Conservation (phyloP, 53 echinoderm and acorn worm genomes). For the Apostichopus leukothele region DNA sequence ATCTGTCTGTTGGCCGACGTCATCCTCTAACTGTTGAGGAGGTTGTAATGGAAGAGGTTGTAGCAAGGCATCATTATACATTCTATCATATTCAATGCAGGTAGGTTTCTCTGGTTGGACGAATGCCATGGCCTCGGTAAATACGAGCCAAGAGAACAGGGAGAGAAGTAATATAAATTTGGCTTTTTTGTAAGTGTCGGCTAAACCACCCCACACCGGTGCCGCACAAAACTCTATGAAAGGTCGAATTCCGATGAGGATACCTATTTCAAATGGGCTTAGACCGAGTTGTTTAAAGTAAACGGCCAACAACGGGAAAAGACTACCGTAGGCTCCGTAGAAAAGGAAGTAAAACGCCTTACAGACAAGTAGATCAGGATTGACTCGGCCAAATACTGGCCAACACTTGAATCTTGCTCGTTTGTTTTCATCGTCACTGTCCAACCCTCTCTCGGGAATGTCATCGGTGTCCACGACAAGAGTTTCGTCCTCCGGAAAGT, state of each 20-base stretch:
- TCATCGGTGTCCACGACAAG: constrained; percentile 78
- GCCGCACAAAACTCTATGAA: constrained; percentile 97
- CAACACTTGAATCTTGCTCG: constrained; percentile 53
- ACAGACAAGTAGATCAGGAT: constrained; percentile 80
- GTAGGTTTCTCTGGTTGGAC: constrained; percentile 62
- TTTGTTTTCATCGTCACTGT: constrained; percentile 48
- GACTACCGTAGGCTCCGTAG: constrained; percentile 90
- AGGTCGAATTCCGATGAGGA: constrained; percentile 86
- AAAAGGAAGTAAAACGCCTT: constrained; percentile 90
- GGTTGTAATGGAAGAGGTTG: constrained; percentile 10
- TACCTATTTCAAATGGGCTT: constrained; percentile 75
- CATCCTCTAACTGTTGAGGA: not conserved
- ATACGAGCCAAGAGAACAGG: constrained; percentile 85
- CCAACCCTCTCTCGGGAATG: constrained; percentile 52
- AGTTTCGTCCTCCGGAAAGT: constrained; percentile 89
- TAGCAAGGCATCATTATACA: not conserved
- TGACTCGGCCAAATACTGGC: constrained; percentile 60
- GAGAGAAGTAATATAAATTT: constrained; percentile 85
- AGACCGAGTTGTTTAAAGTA: constrained; percentile 96
- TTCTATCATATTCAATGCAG: constrained; percentile 55
- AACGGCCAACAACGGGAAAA: constrained; percentile 87
- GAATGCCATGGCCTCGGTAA: constrained; percentile 92
- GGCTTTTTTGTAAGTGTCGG: constrained; percentile 91
- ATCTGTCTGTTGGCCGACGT: not conserved
- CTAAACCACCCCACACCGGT: constrained; percentile 92